phyloP scores from a whole-genome alignment of 1,140 invertebrate genomes.

The Archivesica marissinica region DNA sequence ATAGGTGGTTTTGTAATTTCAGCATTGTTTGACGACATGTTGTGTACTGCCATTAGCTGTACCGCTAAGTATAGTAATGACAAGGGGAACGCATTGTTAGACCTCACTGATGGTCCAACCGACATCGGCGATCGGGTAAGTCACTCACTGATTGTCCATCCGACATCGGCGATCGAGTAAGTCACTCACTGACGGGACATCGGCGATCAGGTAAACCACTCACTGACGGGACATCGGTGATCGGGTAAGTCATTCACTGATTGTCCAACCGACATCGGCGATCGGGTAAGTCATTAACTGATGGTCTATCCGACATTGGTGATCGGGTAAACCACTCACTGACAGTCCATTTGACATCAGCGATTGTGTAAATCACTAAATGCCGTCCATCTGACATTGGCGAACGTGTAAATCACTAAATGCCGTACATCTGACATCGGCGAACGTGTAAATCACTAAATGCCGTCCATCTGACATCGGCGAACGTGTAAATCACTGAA shows the following conservation, averaged over 20 bases:
- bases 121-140: conserved; percentile 70
- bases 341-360: no score
- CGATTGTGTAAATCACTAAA: no score
- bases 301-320: conserved; percentile 64
- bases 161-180: conserved; percentile 68
- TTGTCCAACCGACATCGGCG: conserved; percentile 66
- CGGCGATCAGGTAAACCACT: conserved; percentile 68
- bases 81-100: conserved; percentile 63
- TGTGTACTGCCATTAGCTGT: conserved; percentile 64
- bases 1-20: no score
- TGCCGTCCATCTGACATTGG: conserved; percentile 66
- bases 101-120: conserved; percentile 68
- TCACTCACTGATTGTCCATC: conserved; percentile 60
- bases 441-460: conserved; percentile 66
- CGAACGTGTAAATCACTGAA: no score
- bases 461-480: no score
- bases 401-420: conserved; percentile 65
- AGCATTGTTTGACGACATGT: conserved; percentile 77
- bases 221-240: no score
- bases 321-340: conserved; percentile 65
- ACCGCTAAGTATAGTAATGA: conserved; percentile 54
- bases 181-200: no score
- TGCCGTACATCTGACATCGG: conserved; percentile 65
- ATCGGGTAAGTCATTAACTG: conserved; percentile 66
- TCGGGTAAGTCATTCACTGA: conserved; percentile 66